phyloP scores from a whole-genome alignment of 2,113 vertebrate genomes.

The Helogale parvula region DNA sequence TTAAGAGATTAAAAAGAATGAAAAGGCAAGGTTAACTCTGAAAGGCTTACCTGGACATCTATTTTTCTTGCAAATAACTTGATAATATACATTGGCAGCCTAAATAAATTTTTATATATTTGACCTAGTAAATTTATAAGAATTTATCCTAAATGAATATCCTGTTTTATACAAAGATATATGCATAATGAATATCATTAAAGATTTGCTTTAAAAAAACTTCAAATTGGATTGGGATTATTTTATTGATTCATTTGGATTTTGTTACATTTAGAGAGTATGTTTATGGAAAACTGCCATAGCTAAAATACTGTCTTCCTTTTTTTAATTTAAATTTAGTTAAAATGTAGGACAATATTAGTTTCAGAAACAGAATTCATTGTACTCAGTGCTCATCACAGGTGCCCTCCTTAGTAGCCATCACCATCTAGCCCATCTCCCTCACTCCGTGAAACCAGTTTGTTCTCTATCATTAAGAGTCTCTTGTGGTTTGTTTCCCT shows the following conservation, averaged over 20 bases:
- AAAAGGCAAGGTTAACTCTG: background rate
- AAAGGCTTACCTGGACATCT: background rate
- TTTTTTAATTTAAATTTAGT: no score
- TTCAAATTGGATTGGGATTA: background rate
- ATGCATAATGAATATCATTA: background rate
- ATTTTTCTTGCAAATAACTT: background rate
- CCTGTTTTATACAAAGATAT: background rate
- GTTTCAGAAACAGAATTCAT: no score
- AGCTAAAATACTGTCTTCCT: background rate
- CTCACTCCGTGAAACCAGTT: no score
- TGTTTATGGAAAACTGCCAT: background rate
- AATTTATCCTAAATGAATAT: background rate
- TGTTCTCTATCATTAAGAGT: no score
- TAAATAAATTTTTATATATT: background rate
- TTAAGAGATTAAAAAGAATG: background rate
- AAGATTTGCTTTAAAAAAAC: background rate
- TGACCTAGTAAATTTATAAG: background rate
- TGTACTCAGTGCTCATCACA: no score
- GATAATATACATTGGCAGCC: background rate
- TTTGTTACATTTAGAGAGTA: background rate
- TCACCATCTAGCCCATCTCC: no score
- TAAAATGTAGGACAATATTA: no score
- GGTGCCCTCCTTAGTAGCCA: no score
- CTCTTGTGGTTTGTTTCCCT: no score
- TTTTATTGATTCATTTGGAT: background rate